Evolutionary conservation across 1,140 invertebrate species (phyloP).

Genomic region (Anthonomus grandis): DNA sequence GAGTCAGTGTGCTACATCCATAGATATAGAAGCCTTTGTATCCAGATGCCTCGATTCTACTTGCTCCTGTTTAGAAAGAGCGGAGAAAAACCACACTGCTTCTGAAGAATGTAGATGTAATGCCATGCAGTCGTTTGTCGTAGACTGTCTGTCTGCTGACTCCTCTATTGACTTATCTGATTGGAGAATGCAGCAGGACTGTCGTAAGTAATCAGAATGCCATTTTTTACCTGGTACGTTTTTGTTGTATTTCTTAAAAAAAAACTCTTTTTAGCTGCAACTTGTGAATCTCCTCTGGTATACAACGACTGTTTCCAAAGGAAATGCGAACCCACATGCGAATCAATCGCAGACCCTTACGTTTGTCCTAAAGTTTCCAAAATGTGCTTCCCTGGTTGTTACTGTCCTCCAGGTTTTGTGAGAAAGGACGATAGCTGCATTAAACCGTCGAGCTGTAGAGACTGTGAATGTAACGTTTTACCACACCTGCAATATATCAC

Average conservation of each 20-base stretch:
- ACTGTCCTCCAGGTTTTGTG: slow-evolving; percentile 65
- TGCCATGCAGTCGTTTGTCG: slow-evolving; percentile 64
- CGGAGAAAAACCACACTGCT: slow-evolving; percentile 46
- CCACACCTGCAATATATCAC: slow-evolving; percentile 69
- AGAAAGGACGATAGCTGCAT: slow-evolving; percentile 67
- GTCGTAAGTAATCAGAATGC: slow-evolving; percentile 58
- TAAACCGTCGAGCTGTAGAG: slow-evolving; percentile 65
- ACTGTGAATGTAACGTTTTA: slow-evolving; percentile 74
- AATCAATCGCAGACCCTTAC: slow-evolving; percentile 56
- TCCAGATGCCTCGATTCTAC: slow-evolving; percentile 69
- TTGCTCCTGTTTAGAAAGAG: slow-evolving; percentile 62
- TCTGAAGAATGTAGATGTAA: slow-evolving; percentile 64
- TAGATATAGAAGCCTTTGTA: slow-evolving; percentile 65
- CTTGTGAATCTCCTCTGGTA: slow-evolving; percentile 67
- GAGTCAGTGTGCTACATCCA: slow-evolving; percentile 55
- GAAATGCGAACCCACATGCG: slow-evolving; percentile 70
- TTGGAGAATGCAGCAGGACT: slow-evolving; percentile 69
- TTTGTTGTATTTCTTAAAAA: too few relatives aligned
- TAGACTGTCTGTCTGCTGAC: slow-evolving; percentile 65
- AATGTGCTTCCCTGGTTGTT: slow-evolving; percentile 77
- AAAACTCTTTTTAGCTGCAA: slow-evolving; percentile 52
- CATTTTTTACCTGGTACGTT: too few relatives aligned
- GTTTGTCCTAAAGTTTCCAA: slow-evolving; percentile 59
- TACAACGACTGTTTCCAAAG: slow-evolving; percentile 75
- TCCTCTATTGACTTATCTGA: slow-evolving; percentile 59